Evolutionary conservation across 2,113 vertebrate genomes (phyloP).

Genomic region (Coregonus clupeaformis): DNA sequence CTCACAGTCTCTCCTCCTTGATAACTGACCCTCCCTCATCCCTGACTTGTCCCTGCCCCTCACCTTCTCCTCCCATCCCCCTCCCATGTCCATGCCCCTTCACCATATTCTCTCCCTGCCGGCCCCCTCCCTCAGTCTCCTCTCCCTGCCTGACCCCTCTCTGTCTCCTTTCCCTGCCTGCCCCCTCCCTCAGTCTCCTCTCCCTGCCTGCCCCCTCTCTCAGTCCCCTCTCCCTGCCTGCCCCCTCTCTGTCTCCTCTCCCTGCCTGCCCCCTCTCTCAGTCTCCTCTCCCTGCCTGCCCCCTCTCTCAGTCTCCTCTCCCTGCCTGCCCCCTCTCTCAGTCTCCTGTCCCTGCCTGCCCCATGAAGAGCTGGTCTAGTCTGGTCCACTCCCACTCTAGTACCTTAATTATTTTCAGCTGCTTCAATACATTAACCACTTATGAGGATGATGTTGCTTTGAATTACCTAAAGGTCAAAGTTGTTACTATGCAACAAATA

Average conservation of each 20-base stretch:
- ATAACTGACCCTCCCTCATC: no score
- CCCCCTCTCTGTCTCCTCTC: not conserved
- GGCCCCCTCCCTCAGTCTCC: not conserved
- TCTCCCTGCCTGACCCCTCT: not conserved
- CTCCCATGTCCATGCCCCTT: not conserved
- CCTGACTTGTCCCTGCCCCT: no score
- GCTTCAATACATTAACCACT: constrained; percentile 9
- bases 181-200: no score
- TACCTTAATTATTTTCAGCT: constrained; percentile 2
- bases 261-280: not conserved
- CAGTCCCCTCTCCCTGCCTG: not conserved
- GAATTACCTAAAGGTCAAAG: constrained; percentile 5
- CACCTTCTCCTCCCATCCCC: not conserved
- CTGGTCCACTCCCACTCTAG: not conserved
- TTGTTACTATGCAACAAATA: no score
- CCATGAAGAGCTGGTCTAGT: not conserved
- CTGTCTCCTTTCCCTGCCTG: no score
- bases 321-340: not conserved
- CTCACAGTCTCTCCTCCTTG: not conserved
- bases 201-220: no score
- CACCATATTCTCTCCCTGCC: not conserved
- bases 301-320: not conserved
- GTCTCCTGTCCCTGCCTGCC: not conserved
- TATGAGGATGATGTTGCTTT: not conserved
- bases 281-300: not conserved